Percentiles rank a stretch among this genome's conserved stretches.
Evolutionary conservation across 2,113 vertebrate species (phyloP).

Genomic region (Mohoua ochrocephala): DNA sequence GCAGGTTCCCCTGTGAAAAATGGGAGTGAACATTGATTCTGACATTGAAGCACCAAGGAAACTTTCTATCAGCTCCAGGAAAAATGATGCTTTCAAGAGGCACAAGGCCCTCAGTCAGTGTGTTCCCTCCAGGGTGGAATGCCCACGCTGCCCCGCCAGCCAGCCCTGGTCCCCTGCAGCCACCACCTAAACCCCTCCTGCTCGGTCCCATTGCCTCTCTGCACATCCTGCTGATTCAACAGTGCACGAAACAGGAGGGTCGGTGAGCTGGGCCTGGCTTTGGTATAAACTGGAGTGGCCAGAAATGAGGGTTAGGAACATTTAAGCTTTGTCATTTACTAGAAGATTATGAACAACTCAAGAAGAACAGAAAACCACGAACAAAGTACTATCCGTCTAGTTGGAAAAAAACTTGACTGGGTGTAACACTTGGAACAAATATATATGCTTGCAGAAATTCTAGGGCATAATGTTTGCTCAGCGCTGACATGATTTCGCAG

Average conservation of each 20-base stretch:
- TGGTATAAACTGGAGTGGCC: neutral
- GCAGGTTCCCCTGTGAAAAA: neutral
- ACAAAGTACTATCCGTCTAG: neutral
- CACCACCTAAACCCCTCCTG: neutral
- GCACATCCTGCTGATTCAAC: neutral
- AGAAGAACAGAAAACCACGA: neutral
- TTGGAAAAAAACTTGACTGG: rapidly evolving
- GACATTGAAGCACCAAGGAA: neutral
- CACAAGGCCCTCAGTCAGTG: neutral
- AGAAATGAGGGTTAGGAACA: neutral
- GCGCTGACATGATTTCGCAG: neutral
- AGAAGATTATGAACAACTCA: neutral
- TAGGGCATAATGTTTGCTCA: neutral
- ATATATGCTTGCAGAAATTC: neutral
- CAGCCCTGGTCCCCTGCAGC: neutral
- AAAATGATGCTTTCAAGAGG: neutral
- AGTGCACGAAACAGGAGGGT: neutral
- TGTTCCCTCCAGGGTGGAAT: neutral
- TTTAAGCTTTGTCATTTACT: neutral
- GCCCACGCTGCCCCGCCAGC: neutral
- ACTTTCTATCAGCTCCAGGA: neutral
- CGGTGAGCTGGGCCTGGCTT: neutral
- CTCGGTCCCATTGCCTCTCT: neutral
- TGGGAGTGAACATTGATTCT: neutral
- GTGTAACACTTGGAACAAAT: neutral